These are phyloP conservation scores for Clusia tigrina DNA, from an alignment of 2,888 invertebrate species.

Conservation along the genomic window DNA sequence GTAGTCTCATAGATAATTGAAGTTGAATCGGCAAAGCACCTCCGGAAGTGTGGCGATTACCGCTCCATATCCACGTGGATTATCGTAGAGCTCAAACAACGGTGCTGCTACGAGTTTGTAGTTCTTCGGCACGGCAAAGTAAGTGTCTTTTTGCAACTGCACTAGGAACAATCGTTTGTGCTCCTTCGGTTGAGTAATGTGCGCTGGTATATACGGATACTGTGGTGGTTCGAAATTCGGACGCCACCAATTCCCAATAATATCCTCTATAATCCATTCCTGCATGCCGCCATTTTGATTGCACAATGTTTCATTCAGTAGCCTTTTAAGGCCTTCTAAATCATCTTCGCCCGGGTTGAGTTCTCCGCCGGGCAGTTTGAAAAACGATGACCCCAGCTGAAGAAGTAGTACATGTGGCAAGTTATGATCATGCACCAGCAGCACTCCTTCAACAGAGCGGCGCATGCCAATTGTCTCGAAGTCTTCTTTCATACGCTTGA, in stretches of 20 bases:
- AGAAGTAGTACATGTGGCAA: conserved; percentile 95
- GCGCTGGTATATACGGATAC: conserved; percentile 99
- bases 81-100: conserved; percentile 97
- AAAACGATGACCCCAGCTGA: conserved; percentile 98
- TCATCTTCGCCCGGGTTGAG: conserved; percentile 96
- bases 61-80: conserved; percentile 98
- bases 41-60: conserved; percentile 98
- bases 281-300: conserved; percentile 95
- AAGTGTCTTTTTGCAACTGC: conserved; percentile 88
- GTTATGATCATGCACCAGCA: conserved; percentile 96
- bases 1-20: too few relatives aligned
- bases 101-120: conserved; percentile 99
- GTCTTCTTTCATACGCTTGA: conserved; percentile 98
- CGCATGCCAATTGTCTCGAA: conserved; percentile 93
- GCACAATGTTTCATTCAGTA: conserved; percentile 91
- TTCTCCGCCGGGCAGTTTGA: conserved; percentile 99
- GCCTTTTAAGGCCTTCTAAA: conserved; percentile 94
- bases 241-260: conserved; percentile 98
- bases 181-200: conserved; percentile 99
- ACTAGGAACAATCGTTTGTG: conserved; percentile 97
- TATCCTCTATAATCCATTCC: conserved; percentile 91
- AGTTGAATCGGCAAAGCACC: conserved; percentile 83
- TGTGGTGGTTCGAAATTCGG: conserved; percentile 99
- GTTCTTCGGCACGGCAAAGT: conserved; percentile 99
- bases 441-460: conserved; percentile 74